Conservation (phyloP, 2,797 vertebrate genomes). For the Smutsia gigantea region DNA sequence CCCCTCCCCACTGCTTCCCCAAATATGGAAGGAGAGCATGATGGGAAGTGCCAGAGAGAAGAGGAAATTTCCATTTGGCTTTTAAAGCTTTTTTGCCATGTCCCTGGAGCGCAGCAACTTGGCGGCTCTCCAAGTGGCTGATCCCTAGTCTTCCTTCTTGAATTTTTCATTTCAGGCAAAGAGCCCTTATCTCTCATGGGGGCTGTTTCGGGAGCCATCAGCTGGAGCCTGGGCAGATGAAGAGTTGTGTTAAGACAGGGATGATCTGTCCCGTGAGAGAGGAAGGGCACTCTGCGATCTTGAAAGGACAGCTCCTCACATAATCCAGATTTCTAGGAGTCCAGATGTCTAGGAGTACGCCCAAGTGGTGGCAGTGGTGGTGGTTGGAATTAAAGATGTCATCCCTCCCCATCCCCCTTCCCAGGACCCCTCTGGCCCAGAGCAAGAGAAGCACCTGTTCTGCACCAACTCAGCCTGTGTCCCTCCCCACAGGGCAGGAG, state of each 20-base stretch:
- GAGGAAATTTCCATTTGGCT: conserved; percentile 68
- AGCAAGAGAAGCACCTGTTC: neutral
- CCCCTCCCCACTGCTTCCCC: no score
- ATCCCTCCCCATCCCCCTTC: neutral
- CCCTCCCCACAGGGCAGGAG: neutral
- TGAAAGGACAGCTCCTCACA: neutral
- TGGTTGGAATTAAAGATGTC: neutral
- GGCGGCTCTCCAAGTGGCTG: neutral
- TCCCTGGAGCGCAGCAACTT: conserved; percentile 46
- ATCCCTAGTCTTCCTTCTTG: conserved; percentile 54
- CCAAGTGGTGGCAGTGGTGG: no score
- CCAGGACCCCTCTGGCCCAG: neutral
- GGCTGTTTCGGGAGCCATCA: neutral
- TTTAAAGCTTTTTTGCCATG: neutral
- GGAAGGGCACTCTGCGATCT: neutral
- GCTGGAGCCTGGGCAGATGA: conserved; percentile 13
- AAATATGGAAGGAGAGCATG: neutral
- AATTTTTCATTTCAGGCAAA: conserved; percentile 74
- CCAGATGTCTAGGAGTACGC: neutral
- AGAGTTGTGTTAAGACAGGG: conserved; percentile 47
- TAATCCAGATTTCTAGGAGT: neutral
- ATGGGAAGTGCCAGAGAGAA: neutral
- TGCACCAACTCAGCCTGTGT: neutral
- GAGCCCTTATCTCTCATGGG: conserved; percentile 59
- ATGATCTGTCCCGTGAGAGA: conserved; percentile 45